Evolutionary conservation across 2,113 vertebrate species (phyloP).

Genomic region (Microtus montanus): DNA sequence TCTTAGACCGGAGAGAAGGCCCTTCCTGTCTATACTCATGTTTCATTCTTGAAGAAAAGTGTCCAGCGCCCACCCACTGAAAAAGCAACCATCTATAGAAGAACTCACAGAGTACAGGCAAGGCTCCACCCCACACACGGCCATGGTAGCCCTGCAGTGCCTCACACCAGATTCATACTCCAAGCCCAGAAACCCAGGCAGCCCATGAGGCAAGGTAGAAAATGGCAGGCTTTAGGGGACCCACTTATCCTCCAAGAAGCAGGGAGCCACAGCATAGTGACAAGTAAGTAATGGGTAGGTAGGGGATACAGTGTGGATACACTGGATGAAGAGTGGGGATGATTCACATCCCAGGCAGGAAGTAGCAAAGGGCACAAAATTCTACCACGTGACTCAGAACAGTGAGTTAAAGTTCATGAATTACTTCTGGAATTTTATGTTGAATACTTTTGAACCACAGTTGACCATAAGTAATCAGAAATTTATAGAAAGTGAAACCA

Average conservation of each 20-base stretch:
- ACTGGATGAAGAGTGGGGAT: background rate
- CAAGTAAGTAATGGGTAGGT: background rate
- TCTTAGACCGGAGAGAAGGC: background rate
- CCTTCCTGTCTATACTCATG: background rate
- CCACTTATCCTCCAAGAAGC: background rate
- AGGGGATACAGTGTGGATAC: background rate
- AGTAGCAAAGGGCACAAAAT: background rate
- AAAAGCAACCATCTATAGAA: background rate
- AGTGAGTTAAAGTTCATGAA: background rate
- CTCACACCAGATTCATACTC: background rate
- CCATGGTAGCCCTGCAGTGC: background rate
- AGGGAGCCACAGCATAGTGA: background rate
- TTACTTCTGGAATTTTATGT: conserved; percentile 12
- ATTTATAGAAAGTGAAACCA: background rate
- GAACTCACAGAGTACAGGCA: rapidly evolving
- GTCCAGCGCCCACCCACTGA: background rate
- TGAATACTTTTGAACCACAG: background rate
- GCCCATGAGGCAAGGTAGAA: background rate
- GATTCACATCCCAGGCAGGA: background rate
- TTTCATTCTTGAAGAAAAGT: background rate
- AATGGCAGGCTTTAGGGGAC: background rate
- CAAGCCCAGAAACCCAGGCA: background rate
- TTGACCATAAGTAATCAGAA: background rate
- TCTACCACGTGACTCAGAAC: background rate
- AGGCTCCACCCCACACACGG: no score